Conservation (phyloP, 2,888 invertebrate genomes). For the Pyrrhosoma nymphula region DNA sequence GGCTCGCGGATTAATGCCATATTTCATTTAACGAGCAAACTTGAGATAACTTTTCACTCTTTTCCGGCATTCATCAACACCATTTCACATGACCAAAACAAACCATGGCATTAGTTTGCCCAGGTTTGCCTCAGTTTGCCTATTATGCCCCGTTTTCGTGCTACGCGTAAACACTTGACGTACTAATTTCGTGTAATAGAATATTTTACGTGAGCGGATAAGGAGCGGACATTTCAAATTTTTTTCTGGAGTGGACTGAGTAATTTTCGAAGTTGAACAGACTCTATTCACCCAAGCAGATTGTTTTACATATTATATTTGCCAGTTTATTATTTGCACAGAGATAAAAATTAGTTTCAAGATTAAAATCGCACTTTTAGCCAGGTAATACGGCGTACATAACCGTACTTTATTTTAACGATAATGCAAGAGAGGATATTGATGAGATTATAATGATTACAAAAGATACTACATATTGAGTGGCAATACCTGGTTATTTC, state of each 20-base stretch:
- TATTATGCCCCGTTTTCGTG: not conserved
- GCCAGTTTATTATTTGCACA: too few species aligned
- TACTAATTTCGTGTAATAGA: not conserved
- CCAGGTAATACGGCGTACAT: too few species aligned
- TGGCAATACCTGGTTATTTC: too few species aligned
- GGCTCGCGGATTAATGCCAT: constrained; percentile 37
- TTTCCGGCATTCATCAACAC: constrained; percentile 3
- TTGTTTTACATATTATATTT: too few species aligned
- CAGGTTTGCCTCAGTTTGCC: too few species aligned
- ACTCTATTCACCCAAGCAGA: too few species aligned
- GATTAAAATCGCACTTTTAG: too few species aligned
- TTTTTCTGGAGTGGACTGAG: not conserved
- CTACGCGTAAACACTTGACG: constrained; percentile 16
- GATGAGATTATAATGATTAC: too few species aligned
- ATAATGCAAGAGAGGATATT: too few species aligned
- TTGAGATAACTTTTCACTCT: not conserved
- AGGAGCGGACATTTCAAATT: not conserved
- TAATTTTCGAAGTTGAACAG: not conserved
- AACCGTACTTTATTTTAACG: too few species aligned
- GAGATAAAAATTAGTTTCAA: too few species aligned
- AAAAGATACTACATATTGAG: too few species aligned
- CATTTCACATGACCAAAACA: not conserved
- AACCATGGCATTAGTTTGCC: not conserved
- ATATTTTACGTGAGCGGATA: not conserved
- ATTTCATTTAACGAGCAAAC: not conserved